Conservation (phyloP, 2,113 vertebrate genomes). For the Coptodon bakossiorum region DNA sequence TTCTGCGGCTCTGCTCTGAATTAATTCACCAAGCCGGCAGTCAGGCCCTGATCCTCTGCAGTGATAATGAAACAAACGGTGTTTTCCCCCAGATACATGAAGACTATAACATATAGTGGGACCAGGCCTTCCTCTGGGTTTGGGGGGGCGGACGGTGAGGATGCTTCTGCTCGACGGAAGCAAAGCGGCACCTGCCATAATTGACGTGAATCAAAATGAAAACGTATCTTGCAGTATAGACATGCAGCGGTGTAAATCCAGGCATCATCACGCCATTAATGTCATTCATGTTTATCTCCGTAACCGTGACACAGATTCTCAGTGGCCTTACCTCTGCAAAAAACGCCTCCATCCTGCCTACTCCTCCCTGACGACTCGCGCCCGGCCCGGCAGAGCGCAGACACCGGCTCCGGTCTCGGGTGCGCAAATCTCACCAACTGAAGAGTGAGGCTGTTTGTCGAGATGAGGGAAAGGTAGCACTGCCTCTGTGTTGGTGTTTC, state of each 20-base stretch:
- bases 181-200: conserved; percentile 37
- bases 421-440: conserved; percentile 27
- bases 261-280: neutral
- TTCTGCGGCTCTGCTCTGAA: conserved; percentile 28
- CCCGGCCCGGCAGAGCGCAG: conserved; percentile 45
- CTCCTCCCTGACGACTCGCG: conserved; percentile 50
- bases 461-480: conserved; percentile 4
- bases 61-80: neutral
- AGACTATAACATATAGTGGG: neutral
- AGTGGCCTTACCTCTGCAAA: conserved; percentile 68
- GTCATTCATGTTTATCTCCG: neutral
- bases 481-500: conserved; percentile 35
- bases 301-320: neutral
- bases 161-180: neutral
- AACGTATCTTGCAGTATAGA: neutral
- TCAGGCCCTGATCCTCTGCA: conserved; percentile 19
- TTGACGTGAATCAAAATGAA: neutral
- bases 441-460: neutral
- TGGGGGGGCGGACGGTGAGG: neutral
- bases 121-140: neutral
- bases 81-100: neutral
- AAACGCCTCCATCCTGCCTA: conserved; percentile 71
- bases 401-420: conserved; percentile 37
- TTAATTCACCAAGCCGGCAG: conserved; percentile 9
- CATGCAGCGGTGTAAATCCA: neutral